A percentile compares a stretch with the other conserved stretches of the same genome.
Evolutionary conservation across 2,797 vertebrate species (phyloP).

Genomic region (Ctenochaetus hawaiiensis): DNA sequence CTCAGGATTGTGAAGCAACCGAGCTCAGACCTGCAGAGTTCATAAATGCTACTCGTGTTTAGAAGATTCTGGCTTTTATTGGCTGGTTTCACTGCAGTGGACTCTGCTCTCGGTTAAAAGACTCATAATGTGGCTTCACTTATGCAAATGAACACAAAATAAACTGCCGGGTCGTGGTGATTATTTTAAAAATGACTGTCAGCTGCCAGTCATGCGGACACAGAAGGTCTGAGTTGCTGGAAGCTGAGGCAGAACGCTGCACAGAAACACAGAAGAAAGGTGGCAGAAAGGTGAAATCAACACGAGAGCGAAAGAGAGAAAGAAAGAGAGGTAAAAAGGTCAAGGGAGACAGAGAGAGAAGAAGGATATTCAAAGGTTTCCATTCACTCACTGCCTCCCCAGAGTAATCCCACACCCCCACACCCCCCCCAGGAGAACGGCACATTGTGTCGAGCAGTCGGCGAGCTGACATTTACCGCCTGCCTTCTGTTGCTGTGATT

Average conservation of each 20-base stretch:
- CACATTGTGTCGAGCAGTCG: constrained; percentile 42
- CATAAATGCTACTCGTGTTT: constrained; percentile 31
- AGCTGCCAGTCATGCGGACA: constrained; percentile 16
- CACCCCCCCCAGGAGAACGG: constrained; percentile 29
- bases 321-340: constrained; percentile 61
- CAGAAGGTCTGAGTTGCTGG: neutral
- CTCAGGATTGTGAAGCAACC: constrained; percentile 35
- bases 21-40: constrained; percentile 36
- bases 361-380: constrained; percentile 72
- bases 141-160: too few species aligned
- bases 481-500: constrained; percentile 74
- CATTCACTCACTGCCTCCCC: constrained; percentile 61
- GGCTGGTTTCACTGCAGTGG: constrained; percentile 1
- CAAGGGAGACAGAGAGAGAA: constrained; percentile 58
- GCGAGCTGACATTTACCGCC: constrained; percentile 77
- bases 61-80: constrained; percentile 11
- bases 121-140: neutral
- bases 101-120: constrained; percentile 8
- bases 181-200: constrained; percentile 19
- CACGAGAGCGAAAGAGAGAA: constrained; percentile 24
- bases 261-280: constrained; percentile 5
- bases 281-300: constrained; percentile 51
- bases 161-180: neutral
- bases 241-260: neutral
- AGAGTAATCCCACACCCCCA: constrained; percentile 43